Conservation (phyloP, 1,140 invertebrate genomes). For the Ostrea edulis region DNA sequence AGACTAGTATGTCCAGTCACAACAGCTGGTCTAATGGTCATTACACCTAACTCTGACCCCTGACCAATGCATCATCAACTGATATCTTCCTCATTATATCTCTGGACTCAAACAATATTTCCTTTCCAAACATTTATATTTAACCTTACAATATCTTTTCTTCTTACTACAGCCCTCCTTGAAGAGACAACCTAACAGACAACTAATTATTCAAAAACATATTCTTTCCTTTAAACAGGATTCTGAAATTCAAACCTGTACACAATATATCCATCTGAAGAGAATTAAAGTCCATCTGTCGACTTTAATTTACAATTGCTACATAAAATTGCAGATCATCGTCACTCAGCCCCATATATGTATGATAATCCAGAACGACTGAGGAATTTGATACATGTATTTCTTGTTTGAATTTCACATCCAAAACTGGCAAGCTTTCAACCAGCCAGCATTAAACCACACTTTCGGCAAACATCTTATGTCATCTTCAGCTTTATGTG, state of each 20-base stretch:
- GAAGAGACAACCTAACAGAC: too few species aligned
- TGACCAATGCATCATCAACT: neutral
- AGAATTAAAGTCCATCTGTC: neutral
- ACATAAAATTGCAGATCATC: neutral
- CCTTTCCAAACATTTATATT: too few species aligned
- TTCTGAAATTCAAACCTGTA: neutral
- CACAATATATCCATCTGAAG: neutral
- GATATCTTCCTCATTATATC: too few species aligned
- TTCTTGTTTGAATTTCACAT: conserved; percentile 1
- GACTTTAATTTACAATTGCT: neutral
- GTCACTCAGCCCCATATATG: neutral
- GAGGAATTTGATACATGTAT: neutral
- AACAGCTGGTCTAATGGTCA: neutral
- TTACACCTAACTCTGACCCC: neutral
- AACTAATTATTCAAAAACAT: too few species aligned
- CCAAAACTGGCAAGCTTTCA: neutral
- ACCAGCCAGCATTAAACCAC: neutral
- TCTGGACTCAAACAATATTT: too few species aligned
- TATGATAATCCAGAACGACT: neutral
- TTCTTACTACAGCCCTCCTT: too few species aligned
- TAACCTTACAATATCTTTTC: too few species aligned
- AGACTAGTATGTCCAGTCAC: neutral
- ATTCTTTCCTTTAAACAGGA: neutral
- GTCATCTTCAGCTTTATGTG: conserved; percentile 3
- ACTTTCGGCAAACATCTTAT: neutral